Evolutionary conservation across 2,888 invertebrate species (phyloP).

Genomic region (Hyposoter didymator): DNA sequence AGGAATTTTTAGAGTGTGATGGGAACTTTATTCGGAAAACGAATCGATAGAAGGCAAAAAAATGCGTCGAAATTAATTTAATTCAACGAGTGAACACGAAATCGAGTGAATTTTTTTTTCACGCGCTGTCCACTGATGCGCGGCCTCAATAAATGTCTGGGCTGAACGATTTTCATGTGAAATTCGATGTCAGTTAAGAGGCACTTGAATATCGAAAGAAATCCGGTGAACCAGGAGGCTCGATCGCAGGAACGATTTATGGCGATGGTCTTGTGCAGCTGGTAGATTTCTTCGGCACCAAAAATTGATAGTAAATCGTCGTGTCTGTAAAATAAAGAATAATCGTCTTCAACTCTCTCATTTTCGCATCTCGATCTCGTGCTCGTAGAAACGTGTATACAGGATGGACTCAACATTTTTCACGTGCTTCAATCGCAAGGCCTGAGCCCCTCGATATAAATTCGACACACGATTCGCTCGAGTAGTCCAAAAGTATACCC

Average conservation of each 20-base stretch:
- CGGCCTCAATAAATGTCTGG: not conserved
- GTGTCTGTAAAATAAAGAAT: slow-evolving; percentile 46
- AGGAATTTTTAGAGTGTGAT: not conserved
- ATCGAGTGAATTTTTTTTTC: too few relatives aligned
- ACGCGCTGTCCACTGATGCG: not conserved
- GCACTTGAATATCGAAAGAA: slow-evolving; percentile 39
- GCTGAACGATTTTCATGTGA: not conserved
- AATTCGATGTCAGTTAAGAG: slow-evolving; percentile 39
- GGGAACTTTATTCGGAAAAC: not conserved
- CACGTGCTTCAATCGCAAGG: slow-evolving; percentile 49
- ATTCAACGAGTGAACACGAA: not conserved
- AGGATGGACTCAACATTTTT: slow-evolving; percentile 41
- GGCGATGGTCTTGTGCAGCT: slow-evolving; percentile 57
- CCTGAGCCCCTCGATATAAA: slow-evolving; percentile 60
- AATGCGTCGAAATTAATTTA: not conserved
- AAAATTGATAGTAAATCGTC: slow-evolving; percentile 32
- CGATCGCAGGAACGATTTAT: slow-evolving; percentile 65
- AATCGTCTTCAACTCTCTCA: slow-evolving; percentile 60
- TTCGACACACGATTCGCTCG: slow-evolving; percentile 69
- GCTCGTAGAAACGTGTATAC: not conserved
- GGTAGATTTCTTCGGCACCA: slow-evolving; percentile 41
- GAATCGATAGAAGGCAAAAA: not conserved
- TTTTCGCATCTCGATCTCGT: slow-evolving; percentile 41
- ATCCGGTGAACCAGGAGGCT: slow-evolving; percentile 37
- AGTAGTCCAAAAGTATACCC: slow-evolving; percentile 49